phyloP scores from a whole-genome alignment of 2,797 vertebrate species.

The Poeciliopsis infans region DNA sequence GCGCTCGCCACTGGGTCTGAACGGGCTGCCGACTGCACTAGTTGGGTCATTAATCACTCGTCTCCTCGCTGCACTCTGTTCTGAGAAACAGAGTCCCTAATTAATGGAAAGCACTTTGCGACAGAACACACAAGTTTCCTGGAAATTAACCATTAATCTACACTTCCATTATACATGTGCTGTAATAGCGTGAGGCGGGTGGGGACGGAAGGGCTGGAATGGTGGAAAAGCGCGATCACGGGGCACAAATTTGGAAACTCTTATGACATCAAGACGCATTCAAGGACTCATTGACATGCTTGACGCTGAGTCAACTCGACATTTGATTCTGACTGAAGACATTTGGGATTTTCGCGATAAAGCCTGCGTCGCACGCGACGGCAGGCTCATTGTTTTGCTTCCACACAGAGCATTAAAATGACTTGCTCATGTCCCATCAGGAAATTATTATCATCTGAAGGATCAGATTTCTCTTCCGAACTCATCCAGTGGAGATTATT shows the following conservation, averaged over 20 bases:
- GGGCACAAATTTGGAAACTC: slow-evolving; percentile 8
- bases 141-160: slow-evolving; percentile 78
- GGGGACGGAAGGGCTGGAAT: slow-evolving; percentile 37
- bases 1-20: slow-evolving; percentile 50
- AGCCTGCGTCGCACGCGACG: neutral
- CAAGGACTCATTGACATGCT: neutral
- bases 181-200: slow-evolving; percentile 55
- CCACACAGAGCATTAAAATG: slow-evolving; percentile 22
- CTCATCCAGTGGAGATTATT: slow-evolving; percentile 3
- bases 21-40: slow-evolving; percentile 46
- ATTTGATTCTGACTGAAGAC: neutral
- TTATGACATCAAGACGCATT: neutral
- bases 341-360: neutral
- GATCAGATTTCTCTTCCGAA: slow-evolving; percentile 17
- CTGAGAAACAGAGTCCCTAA: slow-evolving; percentile 68
- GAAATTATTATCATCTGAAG: slow-evolving; percentile 20
- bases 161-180: slow-evolving; percentile 62
- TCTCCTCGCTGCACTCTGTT: slow-evolving; percentile 55
- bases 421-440: slow-evolving; percentile 10
- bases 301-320: slow-evolving; percentile 23
- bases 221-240: slow-evolving; percentile 38
- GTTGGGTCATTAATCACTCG: slow-evolving; percentile 69
- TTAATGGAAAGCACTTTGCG: slow-evolving; percentile 78
- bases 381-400: neutral
- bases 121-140: slow-evolving; percentile 75